Base-by-base conservation (phyloP, 2,113 vertebrate species). In the Phoxinus phoxinus region DNA sequence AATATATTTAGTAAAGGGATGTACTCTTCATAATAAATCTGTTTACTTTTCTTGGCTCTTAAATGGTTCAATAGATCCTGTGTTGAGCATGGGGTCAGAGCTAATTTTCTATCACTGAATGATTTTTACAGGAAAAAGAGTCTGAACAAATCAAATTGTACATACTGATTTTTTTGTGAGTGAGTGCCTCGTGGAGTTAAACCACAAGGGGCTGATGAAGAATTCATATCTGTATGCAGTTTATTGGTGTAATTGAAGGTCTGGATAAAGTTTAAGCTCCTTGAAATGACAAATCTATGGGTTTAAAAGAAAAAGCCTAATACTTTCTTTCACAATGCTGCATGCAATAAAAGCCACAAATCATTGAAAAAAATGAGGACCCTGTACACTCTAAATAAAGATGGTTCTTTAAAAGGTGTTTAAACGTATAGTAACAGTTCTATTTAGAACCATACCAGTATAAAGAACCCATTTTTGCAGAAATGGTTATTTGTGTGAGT, bases 1-100 rank as follows among this genome's bases (percentile, higher is more conserved):
- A 80, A 80, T 25, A 65, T 82, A 10, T 59, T 82, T 13, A 76
- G 51, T 77, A 85, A 82, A 82, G 78, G 35, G 27, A 37, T 53
- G 5, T 25, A 78, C n/a, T 77, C 75, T 84, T 56, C 25, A 74
- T 44, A 74, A 79, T 80, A 67, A 86, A 81, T 86, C 44, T 32
- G 63, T 69, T 88, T 72, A 78, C 69, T 71, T 74, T 74, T 83
- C 59, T 77, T 84, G 32, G 44, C n/a, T 73, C 78, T 75, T 32
- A 23, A 48, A 80, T 35, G 37, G 72, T 81, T 88, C 76, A 59
- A 75, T 86, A 32, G 32, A 59, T 41, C 30, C 75, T 75, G 81
- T n/a, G 6, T 69, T 61, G 71, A 21, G 35, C 41, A 72, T 12
- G 15, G 61, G 35, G 59, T 48, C 41, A 12, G 37, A 84, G n/a